Base-by-base conservation (phyloP, 1,140 invertebrate species). In the Lepidurus apus region DNA sequence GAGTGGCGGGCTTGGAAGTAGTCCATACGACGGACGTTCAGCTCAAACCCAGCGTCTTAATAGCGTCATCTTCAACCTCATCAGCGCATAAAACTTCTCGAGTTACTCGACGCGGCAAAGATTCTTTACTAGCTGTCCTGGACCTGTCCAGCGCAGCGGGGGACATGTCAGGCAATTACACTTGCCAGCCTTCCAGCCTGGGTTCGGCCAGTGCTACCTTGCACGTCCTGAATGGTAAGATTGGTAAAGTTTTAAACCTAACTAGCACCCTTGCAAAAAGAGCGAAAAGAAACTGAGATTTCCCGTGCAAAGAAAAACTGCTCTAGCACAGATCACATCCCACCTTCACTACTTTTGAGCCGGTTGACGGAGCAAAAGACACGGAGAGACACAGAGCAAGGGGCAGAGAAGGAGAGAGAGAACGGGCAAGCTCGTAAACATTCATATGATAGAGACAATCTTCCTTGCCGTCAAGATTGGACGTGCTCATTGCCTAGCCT, bases 201-300 rank as follows among this genome's bases (percentile, higher is more conserved):
- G 42, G 76, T 74, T 74, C 73, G 73, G 76, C 77, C 74, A 80
- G 65, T 73, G 79, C 74, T 11, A 78, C 79, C 43, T 74, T 80
- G 13, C 79, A 80, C 76, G 79, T 80, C 42, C 77, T 80, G 26
- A 77, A 80, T 47, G 79, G 79, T 80, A 74, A n/a, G 21, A 74
- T 77, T 77, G 42, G 43, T 42, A 13, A 13, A 65, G 53, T 65
- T 65, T 17, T 13, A 65, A 65, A 65, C 17, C 21, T 65, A n/a
- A 65, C 34, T 34, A 34, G 34, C 34, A 34, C 34, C 34, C 2
- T 34, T 34, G 4, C 34, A 2, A 34, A 34, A 34, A 34, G 4
- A 34, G 34, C 1, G 34, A 34, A 34, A 34, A 34, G 4, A 34
- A 34, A 34, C 34, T 34, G 1, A 34, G 34, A 34, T 34, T 34